Evolutionary conservation across 2,888 invertebrate genomes (phyloP), one percentile per base, ranked within the genome.

Genomic region (Sminthurides aquaticus): DNA sequence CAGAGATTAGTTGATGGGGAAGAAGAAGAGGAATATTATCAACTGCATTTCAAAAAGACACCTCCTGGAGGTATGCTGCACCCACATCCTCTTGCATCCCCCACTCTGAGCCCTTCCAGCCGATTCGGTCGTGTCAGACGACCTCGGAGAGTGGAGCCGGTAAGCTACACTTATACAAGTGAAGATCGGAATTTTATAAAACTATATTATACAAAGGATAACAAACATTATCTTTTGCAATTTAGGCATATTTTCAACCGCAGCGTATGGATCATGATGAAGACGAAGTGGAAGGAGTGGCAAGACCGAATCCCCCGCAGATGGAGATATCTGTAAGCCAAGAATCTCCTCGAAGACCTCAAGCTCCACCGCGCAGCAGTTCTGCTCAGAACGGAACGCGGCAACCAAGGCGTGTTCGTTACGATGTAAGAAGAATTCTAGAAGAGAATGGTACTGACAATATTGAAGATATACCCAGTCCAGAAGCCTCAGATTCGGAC

Each of bases 271-370:
- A 34, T 34, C 5, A 67, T 18, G 69, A 68, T 48, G 54, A 60
- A 0, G 48, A 64, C 59, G 70, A 60, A 49, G 67, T 52, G 22
- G 57, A 73, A 66, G 74, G 74, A 18, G 67, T 74, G 8, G 73
- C 72, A n/a, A 49, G 71, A 60, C 73, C 74, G 3, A 72, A 74
- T 69, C 74, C 74, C 18, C 74, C 74, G 0, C 74, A 74, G 59
- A 60, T 66, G 57, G 74, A 74, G 66, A 71, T 74, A 48, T 72
- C 73, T 3, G 66, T 70, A 2, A 70, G 60, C 62, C 74, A 74
- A 66, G 67, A 65, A 60, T 18, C 60, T 34, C 59, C 67, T 3
- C 49, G 60, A 18, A 26, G 52, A n/a, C 68, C 70, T n/a, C 48
- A 67, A 1, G 58, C 65, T n/a, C 43, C 67, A 25, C 20, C 43